A percentile compares a stretch with the other conserved stretches of the same genome.
These are phyloP conservation scores for Acleris cristana DNA, from an alignment of 2,888 invertebrate species.

Conservation along the genomic window DNA sequence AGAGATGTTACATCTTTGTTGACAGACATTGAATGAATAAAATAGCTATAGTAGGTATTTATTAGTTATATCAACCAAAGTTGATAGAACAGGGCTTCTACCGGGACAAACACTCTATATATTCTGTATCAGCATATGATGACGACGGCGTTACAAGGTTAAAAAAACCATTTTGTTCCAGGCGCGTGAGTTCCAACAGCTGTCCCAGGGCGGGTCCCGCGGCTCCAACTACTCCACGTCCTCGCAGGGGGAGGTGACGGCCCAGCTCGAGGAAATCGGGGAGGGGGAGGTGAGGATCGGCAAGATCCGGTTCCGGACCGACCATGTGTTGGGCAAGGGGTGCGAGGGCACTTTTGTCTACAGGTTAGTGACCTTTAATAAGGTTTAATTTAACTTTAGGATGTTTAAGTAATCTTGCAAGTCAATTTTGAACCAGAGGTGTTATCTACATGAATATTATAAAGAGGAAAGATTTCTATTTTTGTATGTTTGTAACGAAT, in stretches of 20 bases:
- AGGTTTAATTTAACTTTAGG: not conserved
- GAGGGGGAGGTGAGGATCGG: constrained; percentile 90
- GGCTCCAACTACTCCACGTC: constrained; percentile 69
- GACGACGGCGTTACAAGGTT: no score
- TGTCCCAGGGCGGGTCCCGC: constrained; percentile 86
- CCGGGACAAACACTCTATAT: no score
- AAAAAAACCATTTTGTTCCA: constrained; percentile 46
- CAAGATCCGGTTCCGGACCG: constrained; percentile 94
- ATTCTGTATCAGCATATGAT: no score
- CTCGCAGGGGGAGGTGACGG: constrained; percentile 75
- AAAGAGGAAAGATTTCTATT: no score
- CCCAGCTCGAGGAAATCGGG: constrained; percentile 84
- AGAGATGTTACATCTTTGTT: no score
- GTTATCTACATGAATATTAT: no score
- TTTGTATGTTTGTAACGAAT: no score
- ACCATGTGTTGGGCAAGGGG: constrained; percentile 95
- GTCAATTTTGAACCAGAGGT: no score
- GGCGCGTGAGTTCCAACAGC: constrained; percentile 87
- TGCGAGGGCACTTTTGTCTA: constrained; percentile 99
- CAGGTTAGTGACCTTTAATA: constrained; percentile 79
- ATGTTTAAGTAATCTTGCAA: not conserved
- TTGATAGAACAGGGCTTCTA: no score
- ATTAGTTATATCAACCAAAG: no score
- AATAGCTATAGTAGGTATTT: no score
- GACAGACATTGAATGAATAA: no score